phyloP scores from a whole-genome alignment of 2,888 invertebrate species.

The Lepidochitona cinerea region DNA sequence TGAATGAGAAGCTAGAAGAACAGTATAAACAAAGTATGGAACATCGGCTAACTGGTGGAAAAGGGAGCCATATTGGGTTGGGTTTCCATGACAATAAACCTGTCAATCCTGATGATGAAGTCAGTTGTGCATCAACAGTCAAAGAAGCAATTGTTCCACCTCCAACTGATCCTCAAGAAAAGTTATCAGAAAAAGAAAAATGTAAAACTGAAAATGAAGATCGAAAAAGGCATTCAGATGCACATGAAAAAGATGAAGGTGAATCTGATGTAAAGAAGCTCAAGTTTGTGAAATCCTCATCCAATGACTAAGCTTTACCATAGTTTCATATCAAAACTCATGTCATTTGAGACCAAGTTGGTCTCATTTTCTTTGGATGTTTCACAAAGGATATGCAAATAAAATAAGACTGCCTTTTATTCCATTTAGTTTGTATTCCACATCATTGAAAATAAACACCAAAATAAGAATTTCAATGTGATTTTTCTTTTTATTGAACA shows the following conservation, averaged over 20 bases:
- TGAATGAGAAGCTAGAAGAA: constrained; percentile 44
- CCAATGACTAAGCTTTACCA: neutral
- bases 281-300: constrained; percentile 51
- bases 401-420: too few relatives aligned
- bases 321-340: too few relatives aligned
- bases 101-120: constrained; percentile 10
- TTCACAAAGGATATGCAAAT: too few relatives aligned
- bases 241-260: constrained; percentile 35
- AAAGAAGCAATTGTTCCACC: constrained; percentile 8
- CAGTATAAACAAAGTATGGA: constrained; percentile 63
- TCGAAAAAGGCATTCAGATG: constrained; percentile 14
- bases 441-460: too few relatives aligned
- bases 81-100: constrained; percentile 49
- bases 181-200: constrained; percentile 17
- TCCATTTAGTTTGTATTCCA: too few relatives aligned
- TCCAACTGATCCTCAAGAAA: constrained; percentile 18
- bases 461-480: too few relatives aligned
- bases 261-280: constrained; percentile 24
- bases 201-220: constrained; percentile 11
- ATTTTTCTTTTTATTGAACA: too few relatives aligned
- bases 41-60: constrained; percentile 53
- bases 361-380: too few relatives aligned
- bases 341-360: too few relatives aligned
- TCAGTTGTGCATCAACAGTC: constrained; percentile 6
- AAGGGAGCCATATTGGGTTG: constrained; percentile 58